Percentiles rank a stretch among this genome's conserved stretches.
phyloP scores from a whole-genome alignment of 1,140 invertebrate species.

The Cheumatopsyche charites region DNA sequence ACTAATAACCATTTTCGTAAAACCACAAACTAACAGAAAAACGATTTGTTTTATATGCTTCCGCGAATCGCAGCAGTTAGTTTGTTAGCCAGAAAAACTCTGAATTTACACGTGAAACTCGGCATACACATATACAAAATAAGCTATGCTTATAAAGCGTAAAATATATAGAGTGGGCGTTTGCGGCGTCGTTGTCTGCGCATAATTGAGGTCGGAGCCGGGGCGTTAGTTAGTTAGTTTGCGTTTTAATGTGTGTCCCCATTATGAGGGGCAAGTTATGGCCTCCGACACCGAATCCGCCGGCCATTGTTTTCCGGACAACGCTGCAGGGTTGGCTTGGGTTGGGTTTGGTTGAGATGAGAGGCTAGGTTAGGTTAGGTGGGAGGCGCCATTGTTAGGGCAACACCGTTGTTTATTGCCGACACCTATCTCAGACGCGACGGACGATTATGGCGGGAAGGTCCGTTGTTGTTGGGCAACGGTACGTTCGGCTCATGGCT shows the following conservation, averaged over 20 bases:
- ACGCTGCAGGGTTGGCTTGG: background rate
- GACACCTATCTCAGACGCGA: slow-evolving; percentile 38
- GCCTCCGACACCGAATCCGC: background rate
- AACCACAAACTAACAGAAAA: too few relatives aligned
- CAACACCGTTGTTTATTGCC: slow-evolving; percentile 34
- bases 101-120: too few relatives aligned
- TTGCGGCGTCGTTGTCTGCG: slow-evolving; percentile 14
- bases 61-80: too few relatives aligned
- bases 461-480: slow-evolving; percentile 17
- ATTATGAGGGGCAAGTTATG: slow-evolving; percentile 37
- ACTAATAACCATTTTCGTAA: too few relatives aligned
- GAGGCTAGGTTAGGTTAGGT: background rate
- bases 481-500: background rate
- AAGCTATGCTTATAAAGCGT: background rate
- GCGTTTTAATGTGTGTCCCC: slow-evolving; percentile 34
- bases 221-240: slow-evolving; percentile 22
- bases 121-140: background rate
- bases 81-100: too few relatives aligned
- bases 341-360: background rate
- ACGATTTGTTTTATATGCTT: too few relatives aligned
- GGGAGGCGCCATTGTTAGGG: slow-evolving; percentile 20
- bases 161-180: slow-evolving; percentile 12
- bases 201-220: slow-evolving; percentile 25
- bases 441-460: slow-evolving; percentile 34
- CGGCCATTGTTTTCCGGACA: slow-evolving; percentile 27